Evolutionary conservation across 2,888 invertebrate genomes (phyloP).

Genomic region (Ommatoiulus sabulosus): DNA sequence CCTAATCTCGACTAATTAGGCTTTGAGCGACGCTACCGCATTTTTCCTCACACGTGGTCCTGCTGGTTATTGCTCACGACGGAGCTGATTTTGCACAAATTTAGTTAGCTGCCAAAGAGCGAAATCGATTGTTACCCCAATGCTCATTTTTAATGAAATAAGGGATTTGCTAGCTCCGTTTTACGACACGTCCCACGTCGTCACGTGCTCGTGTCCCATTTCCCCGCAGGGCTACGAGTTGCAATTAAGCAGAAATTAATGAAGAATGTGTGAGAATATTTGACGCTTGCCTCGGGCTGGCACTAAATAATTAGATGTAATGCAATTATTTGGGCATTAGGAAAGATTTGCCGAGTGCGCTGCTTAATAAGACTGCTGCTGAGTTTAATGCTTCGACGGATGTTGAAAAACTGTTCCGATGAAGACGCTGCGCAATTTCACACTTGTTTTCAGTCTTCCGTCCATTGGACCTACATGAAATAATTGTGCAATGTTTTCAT

Average conservation of each 20-base stretch:
- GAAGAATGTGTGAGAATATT: background rate
- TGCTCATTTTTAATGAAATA: background rate
- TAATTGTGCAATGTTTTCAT: too few species aligned
- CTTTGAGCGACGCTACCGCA: background rate
- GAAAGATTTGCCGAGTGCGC: background rate
- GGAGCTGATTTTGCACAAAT: constrained; percentile 1
- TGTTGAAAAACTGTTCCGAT: too few species aligned
- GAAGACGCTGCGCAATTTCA: too few species aligned
- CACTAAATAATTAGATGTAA: background rate
- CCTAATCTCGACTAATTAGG: background rate
- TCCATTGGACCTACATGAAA: too few species aligned
- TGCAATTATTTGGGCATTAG: background rate
- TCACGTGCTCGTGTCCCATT: background rate
- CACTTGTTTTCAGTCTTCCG: too few species aligned
- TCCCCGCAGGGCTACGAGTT: background rate
- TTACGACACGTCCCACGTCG: background rate
- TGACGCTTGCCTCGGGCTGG: background rate
- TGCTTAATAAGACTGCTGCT: background rate
- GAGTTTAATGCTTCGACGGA: too few species aligned
- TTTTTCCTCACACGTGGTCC: background rate
- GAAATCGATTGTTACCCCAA: background rate
- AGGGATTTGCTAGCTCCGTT: background rate
- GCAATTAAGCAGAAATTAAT: background rate
- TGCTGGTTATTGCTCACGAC: background rate
- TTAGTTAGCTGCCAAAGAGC: background rate